Percentiles rank a stretch among this genome's conserved stretches.
Evolutionary conservation across 2,113 vertebrate species (phyloP).

Genomic region (Bubo scandiacus): DNA sequence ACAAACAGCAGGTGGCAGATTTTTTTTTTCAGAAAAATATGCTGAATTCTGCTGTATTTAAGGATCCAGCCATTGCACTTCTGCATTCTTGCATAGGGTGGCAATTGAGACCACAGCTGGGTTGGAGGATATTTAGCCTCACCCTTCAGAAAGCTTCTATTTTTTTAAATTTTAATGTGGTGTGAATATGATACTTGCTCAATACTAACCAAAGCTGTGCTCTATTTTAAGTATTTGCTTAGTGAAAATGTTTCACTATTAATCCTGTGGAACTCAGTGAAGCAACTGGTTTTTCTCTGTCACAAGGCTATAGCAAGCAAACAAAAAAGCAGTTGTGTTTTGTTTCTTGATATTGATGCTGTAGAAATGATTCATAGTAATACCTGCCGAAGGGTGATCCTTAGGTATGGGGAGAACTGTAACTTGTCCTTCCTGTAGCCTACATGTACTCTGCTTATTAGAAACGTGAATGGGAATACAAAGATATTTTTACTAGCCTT

Average conservation of each 20-base stretch:
- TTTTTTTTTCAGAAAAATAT: not conserved
- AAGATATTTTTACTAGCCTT: not conserved
- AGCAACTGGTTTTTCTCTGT: not conserved
- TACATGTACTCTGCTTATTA: not conserved
- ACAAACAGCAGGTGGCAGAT: constrained; percentile 41
- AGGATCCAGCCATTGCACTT: not conserved
- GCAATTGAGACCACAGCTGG: not conserved
- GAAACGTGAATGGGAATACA: not conserved
- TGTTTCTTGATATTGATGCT: not conserved
- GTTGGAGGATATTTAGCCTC: not conserved
- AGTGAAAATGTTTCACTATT: not conserved
- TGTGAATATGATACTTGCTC: not conserved
- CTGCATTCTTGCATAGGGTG: not conserved
- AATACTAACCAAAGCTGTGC: not conserved
- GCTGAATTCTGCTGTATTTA: not conserved
- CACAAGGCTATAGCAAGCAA: not conserved
- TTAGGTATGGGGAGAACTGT: too few relatives aligned
- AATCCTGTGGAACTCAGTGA: not conserved
- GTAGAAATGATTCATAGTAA: not conserved
- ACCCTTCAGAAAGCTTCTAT: not conserved
- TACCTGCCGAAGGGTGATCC: not conserved
- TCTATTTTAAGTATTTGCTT: not conserved
- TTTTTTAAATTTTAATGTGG: not conserved
- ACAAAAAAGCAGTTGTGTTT: not conserved
- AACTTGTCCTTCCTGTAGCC: not conserved